Evolutionary conservation across 2,888 invertebrate species (phyloP).

Genomic region (Pollenia griseotomentosa): DNA sequence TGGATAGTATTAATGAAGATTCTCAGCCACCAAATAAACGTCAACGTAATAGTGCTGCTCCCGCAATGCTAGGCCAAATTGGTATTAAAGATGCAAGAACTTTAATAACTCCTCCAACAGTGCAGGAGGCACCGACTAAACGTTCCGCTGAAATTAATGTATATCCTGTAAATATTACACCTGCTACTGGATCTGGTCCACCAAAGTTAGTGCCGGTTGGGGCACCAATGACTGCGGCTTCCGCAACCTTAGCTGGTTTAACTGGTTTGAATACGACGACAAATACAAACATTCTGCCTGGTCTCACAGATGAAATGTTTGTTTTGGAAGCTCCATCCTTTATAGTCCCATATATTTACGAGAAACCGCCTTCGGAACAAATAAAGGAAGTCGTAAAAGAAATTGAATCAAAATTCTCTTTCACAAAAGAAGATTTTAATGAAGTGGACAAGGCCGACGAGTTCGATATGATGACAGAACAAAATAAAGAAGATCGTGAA

Average conservation of each 20-base stretch:
- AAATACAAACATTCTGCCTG: slow-evolving; percentile 89
- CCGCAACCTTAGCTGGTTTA: slow-evolving; percentile 74
- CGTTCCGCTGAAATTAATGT: slow-evolving; percentile 81
- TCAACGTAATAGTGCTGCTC: slow-evolving; percentile 76
- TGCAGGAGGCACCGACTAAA: slow-evolving; percentile 74
- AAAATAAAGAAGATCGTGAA: slow-evolving; percentile 81
- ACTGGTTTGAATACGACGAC: slow-evolving; percentile 78
- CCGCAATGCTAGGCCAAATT: slow-evolving; percentile 76
- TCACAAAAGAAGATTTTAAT: slow-evolving; percentile 85
- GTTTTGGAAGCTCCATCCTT: slow-evolving; percentile 96
- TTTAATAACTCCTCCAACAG: slow-evolving; percentile 77
- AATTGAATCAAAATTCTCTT: slow-evolving; percentile 86
- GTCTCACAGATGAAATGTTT: slow-evolving; percentile 95
- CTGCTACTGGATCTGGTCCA: slow-evolving; percentile 84
- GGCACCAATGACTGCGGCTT: slow-evolving; percentile 62
- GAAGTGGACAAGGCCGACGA: slow-evolving; percentile 86
- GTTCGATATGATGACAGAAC: slow-evolving; percentile 85
- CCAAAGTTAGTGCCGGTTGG: slow-evolving; percentile 78
- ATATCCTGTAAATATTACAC: slow-evolving; percentile 87
- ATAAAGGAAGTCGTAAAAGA: slow-evolving; percentile 89
- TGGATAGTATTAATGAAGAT: slow-evolving; percentile 84
- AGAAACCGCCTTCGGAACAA: slow-evolving; percentile 92
- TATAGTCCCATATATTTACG: slow-evolving; percentile 96
- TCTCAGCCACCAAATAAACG: slow-evolving; percentile 84
- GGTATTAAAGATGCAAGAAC: slow-evolving; percentile 84